Evolutionary conservation across 1,140 invertebrate genomes (phyloP), one percentile per base, ranked within the genome.

Genomic region (Drosophila takahashii): DNA sequence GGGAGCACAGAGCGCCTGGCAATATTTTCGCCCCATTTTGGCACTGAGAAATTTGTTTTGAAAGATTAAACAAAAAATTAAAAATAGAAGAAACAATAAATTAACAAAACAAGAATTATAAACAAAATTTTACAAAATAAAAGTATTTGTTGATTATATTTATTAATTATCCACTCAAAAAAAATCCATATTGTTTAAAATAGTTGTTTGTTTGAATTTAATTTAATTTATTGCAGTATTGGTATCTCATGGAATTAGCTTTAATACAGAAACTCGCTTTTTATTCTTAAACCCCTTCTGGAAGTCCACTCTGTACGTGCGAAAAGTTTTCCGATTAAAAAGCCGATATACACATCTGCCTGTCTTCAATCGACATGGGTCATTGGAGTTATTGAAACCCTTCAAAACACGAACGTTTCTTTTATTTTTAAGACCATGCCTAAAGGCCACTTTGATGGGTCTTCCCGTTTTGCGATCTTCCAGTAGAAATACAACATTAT

Each of bases 381-480:
- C 27, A 1, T 39, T 13, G 0, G 9, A 22, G 8, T n/a, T 34
- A 9, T 8, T 16, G 16, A 22, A 48, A 4, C 32, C 26, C 11
- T 64, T 61, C 5, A 50, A n/a, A 15, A 71, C 41, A 2, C 66
- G 54, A 16, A 39, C 10, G 26, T 34, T 39, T 9, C 34, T 57
- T 15, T 27, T 8, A 4, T 44, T 42, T 45, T 57, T 42, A 8
- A 57, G 41, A 9, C 57, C 48, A 62, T 71, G 41, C 0, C 15
- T 39, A 18, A 78, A 59, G 5, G 53, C 32, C 4, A 78, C 50
- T 59, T 65, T 78, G 1, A 64, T 9, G 5, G 42, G 15, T 10
- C 29, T 9, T 18, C 44, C 29, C 3, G 75, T 60, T 37, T 39
- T 45, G 0, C 16, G 1, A 42, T 78, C 42, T 13, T 42, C 1